Evolutionary conservation across 2,888 invertebrate genomes (phyloP).

Genomic region (Artemia sinica): DNA sequence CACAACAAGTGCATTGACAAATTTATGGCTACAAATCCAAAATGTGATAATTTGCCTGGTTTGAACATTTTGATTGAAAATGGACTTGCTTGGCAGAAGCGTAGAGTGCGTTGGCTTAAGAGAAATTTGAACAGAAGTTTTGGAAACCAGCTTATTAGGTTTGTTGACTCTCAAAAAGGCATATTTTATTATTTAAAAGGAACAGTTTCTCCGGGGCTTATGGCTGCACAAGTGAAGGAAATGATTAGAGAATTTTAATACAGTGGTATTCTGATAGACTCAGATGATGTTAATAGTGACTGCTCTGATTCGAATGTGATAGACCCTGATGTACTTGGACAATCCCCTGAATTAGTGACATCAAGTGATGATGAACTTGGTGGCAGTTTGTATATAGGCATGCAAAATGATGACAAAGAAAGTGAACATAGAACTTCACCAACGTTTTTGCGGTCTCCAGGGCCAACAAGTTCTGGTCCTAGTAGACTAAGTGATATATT

Average conservation of each 20-base stretch:
- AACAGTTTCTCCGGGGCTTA: background rate
- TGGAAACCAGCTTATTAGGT: too few species aligned
- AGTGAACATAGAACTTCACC: background rate
- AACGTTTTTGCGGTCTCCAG: background rate
- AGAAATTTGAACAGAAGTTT: too few species aligned
- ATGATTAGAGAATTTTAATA: background rate
- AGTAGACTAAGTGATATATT: background rate
- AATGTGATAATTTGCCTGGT: background rate
- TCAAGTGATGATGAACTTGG: background rate
- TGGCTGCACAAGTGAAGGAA: background rate
- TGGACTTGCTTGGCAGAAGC: background rate
- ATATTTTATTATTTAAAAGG: background rate
- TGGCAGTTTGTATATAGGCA: background rate
- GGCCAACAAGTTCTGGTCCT: background rate
- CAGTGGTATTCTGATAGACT: background rate
- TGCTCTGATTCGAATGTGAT: background rate
- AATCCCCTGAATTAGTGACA: background rate
- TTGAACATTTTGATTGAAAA: constrained; percentile 3
- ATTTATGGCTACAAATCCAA: background rate
- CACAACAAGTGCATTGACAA: background rate
- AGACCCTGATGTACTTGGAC: background rate
- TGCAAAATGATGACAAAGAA: too few species aligned
- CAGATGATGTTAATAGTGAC: background rate
- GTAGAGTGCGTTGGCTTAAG: background rate
- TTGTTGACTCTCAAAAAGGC: too few species aligned